These are phyloP conservation scores for Urocolius indicus DNA, from an alignment of 2,113 vertebrate genomes.

Conservation along the genomic window DNA sequence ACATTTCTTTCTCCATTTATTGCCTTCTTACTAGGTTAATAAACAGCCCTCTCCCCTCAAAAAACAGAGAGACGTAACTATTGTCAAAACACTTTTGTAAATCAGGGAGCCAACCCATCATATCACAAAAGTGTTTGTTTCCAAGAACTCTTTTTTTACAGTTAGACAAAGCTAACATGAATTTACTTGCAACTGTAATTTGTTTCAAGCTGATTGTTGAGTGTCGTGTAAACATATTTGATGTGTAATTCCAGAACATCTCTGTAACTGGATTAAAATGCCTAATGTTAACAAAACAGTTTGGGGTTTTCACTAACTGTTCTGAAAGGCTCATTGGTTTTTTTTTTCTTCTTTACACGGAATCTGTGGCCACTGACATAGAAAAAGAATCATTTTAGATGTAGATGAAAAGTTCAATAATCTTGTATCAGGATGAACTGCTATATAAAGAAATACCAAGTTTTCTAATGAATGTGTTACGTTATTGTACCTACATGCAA, in stretches of 20 bases:
- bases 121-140: background rate
- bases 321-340: slow-evolving; percentile 21
- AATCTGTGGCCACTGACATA: slow-evolving; percentile 45
- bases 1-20: slow-evolving; percentile 46
- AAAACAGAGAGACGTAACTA: background rate
- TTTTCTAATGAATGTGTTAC: slow-evolving; percentile 74
- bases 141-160: background rate
- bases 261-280: slow-evolving; percentile 54
- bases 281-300: background rate
- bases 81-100: background rate
- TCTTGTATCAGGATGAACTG: slow-evolving; percentile 72
- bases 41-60: slow-evolving; percentile 40
- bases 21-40: slow-evolving; percentile 65
- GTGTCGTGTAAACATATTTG: slow-evolving; percentile 36
- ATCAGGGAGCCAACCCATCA: background rate
- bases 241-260: slow-evolving; percentile 28
- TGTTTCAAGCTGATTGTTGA: slow-evolving; percentile 48
- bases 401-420: slow-evolving; percentile 63
- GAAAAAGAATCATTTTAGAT: slow-evolving; percentile 37
- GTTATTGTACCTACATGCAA: slow-evolving; percentile 58
- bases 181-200: slow-evolving; percentile 48
- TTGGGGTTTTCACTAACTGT: background rate
- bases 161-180: slow-evolving; percentile 45
- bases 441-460: slow-evolving; percentile 47
- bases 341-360: slow-evolving; percentile 22